phyloP scores from a whole-genome alignment of 1,140 invertebrate species.

The Paraescarpia echinospica region DNA sequence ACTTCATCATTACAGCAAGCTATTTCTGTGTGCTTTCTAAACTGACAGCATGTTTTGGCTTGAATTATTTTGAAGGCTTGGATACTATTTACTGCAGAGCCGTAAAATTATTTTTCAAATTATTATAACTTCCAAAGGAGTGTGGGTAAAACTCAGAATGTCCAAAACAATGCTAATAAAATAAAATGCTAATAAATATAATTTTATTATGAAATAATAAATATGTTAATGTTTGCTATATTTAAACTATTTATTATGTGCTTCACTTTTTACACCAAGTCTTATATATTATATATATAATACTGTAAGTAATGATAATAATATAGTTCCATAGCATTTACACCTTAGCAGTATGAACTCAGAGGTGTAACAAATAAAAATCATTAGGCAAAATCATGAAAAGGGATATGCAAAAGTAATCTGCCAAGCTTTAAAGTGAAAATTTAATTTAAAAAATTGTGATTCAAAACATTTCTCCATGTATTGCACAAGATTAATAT shows the following conservation, averaged over 20 bases:
- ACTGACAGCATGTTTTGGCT: not conserved
- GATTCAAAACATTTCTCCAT: not conserved
- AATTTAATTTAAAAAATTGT: too few species aligned
- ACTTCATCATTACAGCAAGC: not conserved
- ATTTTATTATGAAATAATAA: not conserved
- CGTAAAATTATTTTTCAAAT: not conserved
- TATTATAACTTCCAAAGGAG: not conserved
- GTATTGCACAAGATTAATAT: not conserved
- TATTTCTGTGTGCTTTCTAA: not conserved
- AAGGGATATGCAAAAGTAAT: too few species aligned
- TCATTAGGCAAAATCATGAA: too few species aligned
- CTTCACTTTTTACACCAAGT: not conserved
- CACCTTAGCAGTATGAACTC: too few species aligned
- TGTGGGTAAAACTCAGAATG: not conserved
- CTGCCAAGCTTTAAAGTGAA: too few species aligned
- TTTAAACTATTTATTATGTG: not conserved
- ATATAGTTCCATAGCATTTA: too few species aligned
- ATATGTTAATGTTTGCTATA: not conserved
- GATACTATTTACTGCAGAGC: not conserved
- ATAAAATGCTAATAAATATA: not conserved
- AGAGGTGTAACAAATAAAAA: too few species aligned
- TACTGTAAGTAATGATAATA: not conserved
- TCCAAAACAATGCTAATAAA: not conserved
- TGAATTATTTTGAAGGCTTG: not conserved
- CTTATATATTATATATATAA: not conserved